Base-by-base conservation (phyloP, 2,113 vertebrate genomes). In the Aldabrachelys gigantea region DNA sequence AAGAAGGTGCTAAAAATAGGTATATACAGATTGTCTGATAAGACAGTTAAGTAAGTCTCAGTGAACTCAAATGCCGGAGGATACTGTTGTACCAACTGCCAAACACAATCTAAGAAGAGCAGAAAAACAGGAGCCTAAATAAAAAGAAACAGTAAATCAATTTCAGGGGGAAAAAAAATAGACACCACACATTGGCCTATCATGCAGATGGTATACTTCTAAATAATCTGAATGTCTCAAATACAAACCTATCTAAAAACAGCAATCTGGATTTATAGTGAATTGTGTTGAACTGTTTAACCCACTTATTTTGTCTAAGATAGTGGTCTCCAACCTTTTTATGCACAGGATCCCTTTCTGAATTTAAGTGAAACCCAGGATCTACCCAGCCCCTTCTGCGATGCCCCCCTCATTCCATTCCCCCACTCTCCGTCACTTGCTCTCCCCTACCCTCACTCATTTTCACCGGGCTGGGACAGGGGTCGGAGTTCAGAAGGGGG, bases 1-100 rank as follows among this genome's bases (percentile, higher is more conserved):
- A 99, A 99, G 97, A 99, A 99, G 88, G 99, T 99, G 98, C 98
- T 98, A 95, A 99, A 99, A 94, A 99, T 97, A 53, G 99, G 99
- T 76, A 99, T 98, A 47, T 99, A 98, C 17, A 99, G 86, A 94
- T 98, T 99, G 94, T 99, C 99, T 10, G 99, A 99, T 96, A 99
- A 90, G 50, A 99, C 99, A 3, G 99, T 99, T 97, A 99, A 97
- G 94, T 99, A 99, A 9, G 99, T 99, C 97, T 99, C 99, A 1
- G 99, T 98, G 97, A 99, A 99, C 91, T 99, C 98, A 96, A 99
- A 99, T 2, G 99, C 98, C 10, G 98, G 97, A 62, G 98, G 97
- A 88, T 99, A 97, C 93, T 99, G 99, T 85, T 98, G 98, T 38
- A 98, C 93, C 82, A 99, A 95, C 97, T 99, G 99, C 99, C 99